Evolutionary conservation across 2,797 vertebrate genomes (phyloP).

Genomic region (Ataeniobius toweri): DNA sequence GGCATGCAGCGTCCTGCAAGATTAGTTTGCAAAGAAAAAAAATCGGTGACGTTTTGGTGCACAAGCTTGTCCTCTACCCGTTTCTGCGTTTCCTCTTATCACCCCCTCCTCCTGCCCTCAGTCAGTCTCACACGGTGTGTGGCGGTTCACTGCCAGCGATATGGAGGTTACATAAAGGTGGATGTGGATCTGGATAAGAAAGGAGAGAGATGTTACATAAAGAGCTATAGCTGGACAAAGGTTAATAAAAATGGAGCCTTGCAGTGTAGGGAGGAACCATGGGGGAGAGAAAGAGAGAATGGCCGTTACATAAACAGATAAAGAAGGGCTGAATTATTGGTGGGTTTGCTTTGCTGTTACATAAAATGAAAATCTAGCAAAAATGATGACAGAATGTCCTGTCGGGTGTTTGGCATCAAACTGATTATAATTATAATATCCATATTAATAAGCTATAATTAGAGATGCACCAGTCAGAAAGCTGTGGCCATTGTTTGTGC

Average conservation of each 20-base stretch:
- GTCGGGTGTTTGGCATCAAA: constrained; percentile 11
- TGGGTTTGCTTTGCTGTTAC: constrained; percentile 72
- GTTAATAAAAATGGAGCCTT: constrained; percentile 80
- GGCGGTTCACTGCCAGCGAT: constrained; percentile 59
- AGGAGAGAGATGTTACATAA: constrained; percentile 78
- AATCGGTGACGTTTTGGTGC: constrained; percentile 25
- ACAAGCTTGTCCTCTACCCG: constrained; percentile 18
- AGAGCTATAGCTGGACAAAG: constrained; percentile 78
- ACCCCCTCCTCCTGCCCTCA: constrained; percentile 13
- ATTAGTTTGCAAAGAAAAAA: not conserved
- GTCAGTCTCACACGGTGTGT: constrained; percentile 30
- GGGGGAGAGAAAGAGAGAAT: constrained; percentile 63
- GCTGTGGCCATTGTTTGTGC: not conserved
- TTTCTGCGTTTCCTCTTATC: constrained; percentile 36
- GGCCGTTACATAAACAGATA: constrained; percentile 80
- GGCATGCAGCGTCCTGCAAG: constrained; percentile 21
- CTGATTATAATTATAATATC: not conserved
- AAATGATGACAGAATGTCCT: constrained; percentile 41
- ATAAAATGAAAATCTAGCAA: constrained; percentile 71
- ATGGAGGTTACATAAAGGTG: constrained; percentile 77
- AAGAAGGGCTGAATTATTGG: constrained; percentile 75
- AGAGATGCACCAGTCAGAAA: not conserved
- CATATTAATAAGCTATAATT: not conserved
- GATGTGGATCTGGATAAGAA: constrained; percentile 71
- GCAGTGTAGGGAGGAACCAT: constrained; percentile 59